Evolutionary conservation across 2,113 vertebrate species (phyloP).

Genomic region (Salvelinus sp.): DNA sequence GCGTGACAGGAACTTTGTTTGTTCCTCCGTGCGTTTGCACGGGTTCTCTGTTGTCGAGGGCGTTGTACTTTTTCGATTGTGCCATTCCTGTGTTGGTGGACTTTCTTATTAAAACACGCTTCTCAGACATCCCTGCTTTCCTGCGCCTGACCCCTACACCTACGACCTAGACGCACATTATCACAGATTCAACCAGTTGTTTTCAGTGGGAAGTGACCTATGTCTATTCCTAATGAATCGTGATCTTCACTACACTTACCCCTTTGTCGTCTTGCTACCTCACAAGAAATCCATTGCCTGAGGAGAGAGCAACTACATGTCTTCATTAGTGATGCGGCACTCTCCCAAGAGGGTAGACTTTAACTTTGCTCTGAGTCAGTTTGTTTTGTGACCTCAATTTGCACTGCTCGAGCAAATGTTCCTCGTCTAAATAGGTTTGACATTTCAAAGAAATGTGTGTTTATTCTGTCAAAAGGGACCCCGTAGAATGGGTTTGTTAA

Average conservation of each 20-base stretch:
- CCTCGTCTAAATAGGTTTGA: background rate
- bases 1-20: too few relatives aligned
- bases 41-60: too few relatives aligned
- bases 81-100: too few relatives aligned
- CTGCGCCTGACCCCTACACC: too few relatives aligned
- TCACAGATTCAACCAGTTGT: too few relatives aligned
- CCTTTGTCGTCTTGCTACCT: background rate
- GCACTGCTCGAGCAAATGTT: background rate
- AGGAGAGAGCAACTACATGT: background rate
- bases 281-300: background rate
- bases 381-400: background rate
- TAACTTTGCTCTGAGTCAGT: background rate
- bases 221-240: background rate
- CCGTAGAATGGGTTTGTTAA: background rate
- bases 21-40: too few relatives aligned
- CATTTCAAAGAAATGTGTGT: background rate
- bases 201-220: too few relatives aligned
- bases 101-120: too few relatives aligned
- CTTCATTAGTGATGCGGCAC: background rate
- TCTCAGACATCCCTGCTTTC: too few relatives aligned
- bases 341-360: background rate
- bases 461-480: slow-evolving; percentile 1
- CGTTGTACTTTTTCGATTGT: too few relatives aligned
- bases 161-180: too few relatives aligned
- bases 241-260: background rate